Conservation (phyloP, 2,888 invertebrate species). For the Acanthococcus lagerstroemiae region DNA sequence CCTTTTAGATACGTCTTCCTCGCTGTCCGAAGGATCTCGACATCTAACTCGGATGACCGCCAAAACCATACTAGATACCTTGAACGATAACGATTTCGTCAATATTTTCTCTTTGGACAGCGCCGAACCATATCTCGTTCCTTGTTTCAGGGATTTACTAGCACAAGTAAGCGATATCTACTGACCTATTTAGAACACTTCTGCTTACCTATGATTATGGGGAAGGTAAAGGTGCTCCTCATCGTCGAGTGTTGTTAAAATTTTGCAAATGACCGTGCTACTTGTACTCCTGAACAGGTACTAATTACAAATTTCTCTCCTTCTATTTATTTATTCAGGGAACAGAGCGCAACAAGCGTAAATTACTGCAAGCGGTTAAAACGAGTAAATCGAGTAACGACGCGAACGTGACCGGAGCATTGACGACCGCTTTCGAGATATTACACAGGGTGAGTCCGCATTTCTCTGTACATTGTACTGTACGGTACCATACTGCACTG, state of each 20-base stretch:
- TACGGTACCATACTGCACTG: background rate
- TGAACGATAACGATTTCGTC: slow-evolving; percentile 94
- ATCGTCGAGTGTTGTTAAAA: too few relatives aligned
- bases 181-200: too few relatives aligned
- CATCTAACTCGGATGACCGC: slow-evolving; percentile 82
- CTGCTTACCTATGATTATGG: background rate
- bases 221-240: too few relatives aligned
- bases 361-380: slow-evolving; percentile 65
- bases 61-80: slow-evolving; percentile 79
- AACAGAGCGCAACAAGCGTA: slow-evolving; percentile 68
- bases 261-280: too few relatives aligned
- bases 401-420: slow-evolving; percentile 83
- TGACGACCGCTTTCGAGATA: slow-evolving; percentile 86
- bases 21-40: slow-evolving; percentile 72
- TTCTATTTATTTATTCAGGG: too few relatives aligned
- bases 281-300: too few relatives aligned
- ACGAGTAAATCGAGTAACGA: slow-evolving; percentile 57
- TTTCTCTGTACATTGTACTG: background rate
- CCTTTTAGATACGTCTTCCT: slow-evolving; percentile 81
- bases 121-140: slow-evolving; percentile 67
- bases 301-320: too few relatives aligned
- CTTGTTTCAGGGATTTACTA: slow-evolving; percentile 81
- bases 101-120: slow-evolving; percentile 88
- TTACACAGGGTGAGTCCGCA: slow-evolving; percentile 62
- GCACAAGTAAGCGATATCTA: slow-evolving; percentile 58